Percentiles rank a stretch among this genome's conserved stretches.
phyloP scores from a whole-genome alignment of 2,113 vertebrate species.

The Myrmecophaga tridactyla region DNA sequence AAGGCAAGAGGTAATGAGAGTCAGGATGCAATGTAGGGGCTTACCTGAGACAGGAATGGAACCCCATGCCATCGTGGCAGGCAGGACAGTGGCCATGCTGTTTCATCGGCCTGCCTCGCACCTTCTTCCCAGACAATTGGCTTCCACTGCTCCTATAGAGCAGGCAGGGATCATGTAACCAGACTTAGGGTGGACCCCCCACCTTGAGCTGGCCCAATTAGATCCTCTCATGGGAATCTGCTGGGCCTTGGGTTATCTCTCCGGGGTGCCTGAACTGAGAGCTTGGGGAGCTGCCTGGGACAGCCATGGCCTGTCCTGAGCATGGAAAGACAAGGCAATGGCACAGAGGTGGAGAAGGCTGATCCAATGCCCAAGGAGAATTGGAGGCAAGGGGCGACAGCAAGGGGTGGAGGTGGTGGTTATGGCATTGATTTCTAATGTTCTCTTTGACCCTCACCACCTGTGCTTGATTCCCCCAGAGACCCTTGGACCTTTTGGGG shows the following conservation, averaged over 20 bases:
- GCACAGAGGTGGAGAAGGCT: neutral
- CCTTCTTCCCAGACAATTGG: neutral
- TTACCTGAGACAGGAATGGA: neutral
- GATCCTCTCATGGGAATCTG: neutral
- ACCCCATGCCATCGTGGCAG: fast-evolving
- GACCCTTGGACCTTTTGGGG: neutral
- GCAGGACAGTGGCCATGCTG: neutral
- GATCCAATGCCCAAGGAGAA: too few relatives aligned
- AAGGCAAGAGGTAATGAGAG: fast-evolving
- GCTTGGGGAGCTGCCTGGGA: neutral
- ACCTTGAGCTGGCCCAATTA: fast-evolving
- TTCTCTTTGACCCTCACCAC: neutral
- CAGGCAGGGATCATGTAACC: neutral
- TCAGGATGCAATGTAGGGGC: neutral
- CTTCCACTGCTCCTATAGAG: neutral
- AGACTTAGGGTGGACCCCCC: neutral
- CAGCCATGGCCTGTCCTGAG: fast-evolving
- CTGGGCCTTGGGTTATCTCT: neutral
- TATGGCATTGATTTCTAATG: neutral
- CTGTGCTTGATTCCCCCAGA: too few relatives aligned
- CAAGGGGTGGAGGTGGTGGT: too few relatives aligned
- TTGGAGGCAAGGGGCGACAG: neutral
- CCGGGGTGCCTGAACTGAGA: neutral
- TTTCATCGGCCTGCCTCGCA: neutral
- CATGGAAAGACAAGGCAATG: neutral